Evolutionary conservation across 1,140 invertebrate species (phyloP), one percentile per base, ranked within the genome.

Genomic region (Drosophila mayri): DNA sequence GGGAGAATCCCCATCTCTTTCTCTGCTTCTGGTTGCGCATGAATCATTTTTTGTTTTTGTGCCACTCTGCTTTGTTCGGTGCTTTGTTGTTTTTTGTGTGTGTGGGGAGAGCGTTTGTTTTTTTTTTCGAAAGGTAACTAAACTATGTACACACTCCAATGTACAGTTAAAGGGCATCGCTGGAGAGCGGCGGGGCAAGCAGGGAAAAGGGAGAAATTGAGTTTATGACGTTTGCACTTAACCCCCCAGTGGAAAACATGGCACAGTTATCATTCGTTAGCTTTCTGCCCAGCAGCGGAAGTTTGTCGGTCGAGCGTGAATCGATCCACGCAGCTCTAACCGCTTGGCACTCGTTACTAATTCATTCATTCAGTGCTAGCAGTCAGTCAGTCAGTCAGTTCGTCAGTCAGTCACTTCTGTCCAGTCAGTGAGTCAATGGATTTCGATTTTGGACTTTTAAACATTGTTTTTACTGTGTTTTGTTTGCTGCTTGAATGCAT

Each of bases 141-240:
- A 82, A 82, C 83, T 87, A 86, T 76, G 79, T 87, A 86, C 78
- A 62, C 63, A 85, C 61, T 68, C 43, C 65, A 44, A 58, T 76
- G 68, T 79, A 86, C 83, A 68, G 82, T 86, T 87, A 86, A 86
- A 87, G 83, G 83, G 83, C 83, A 81, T 38, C 12, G 32, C 32
- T 37, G 50, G 18, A 8, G 10, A 6, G 25, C 43, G 14, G 12
- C 43, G 46, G 43, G 38, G 37, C 11, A 16, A 30, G 61, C 18
- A 50, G 62, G 44, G 44, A 40, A 55, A 38, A 20, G 38, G 70
- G 68, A 66, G 83, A 85, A 82, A 66, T 85, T 76, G 79, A 79
- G 82, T 82, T 86, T 86, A 86, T 86, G 83, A 86, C 83, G 83
- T 73, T 83, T 86, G 83, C 83, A 82, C 83, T 86, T 87, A 86